phyloP scores from a whole-genome alignment of 2,113 vertebrate species.

The Amblyornis subalaris region DNA sequence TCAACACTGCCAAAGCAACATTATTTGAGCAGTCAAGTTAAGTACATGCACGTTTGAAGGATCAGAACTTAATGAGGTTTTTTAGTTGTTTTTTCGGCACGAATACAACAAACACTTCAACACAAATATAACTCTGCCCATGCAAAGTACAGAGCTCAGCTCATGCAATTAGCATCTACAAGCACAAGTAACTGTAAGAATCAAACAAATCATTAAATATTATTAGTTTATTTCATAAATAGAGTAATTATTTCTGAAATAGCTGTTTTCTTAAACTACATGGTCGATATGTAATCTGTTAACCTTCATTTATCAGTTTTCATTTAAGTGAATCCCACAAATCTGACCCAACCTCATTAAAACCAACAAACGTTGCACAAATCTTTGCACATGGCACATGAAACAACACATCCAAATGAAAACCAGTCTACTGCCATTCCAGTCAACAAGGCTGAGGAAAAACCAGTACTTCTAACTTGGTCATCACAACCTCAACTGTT shows the following conservation, averaged over 20 bases:
- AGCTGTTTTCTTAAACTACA: neutral
- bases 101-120: conserved; percentile 6
- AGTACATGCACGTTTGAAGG: neutral
- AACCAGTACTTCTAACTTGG: neutral
- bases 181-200: neutral
- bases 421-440: neutral
- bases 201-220: neutral
- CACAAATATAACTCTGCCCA: neutral
- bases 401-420: neutral
- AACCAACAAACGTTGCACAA: neutral
- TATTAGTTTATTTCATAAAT: conserved; percentile 11
- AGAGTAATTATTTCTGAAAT: neutral
- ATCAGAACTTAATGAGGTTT: conserved; percentile 27
- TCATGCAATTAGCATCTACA: conserved; percentile 1
- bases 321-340: neutral
- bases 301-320: neutral
- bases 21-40: conserved; percentile 13
- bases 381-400: neutral
- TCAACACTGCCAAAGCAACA: neutral
- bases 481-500: neutral
- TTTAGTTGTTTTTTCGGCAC: neutral
- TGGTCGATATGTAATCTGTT: neutral
- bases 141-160: conserved; percentile 4
- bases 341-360: neutral
- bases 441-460: neutral